Evolutionary conservation across 2,113 vertebrate genomes (phyloP).

Genomic region (Atrichornis clamosus): DNA sequence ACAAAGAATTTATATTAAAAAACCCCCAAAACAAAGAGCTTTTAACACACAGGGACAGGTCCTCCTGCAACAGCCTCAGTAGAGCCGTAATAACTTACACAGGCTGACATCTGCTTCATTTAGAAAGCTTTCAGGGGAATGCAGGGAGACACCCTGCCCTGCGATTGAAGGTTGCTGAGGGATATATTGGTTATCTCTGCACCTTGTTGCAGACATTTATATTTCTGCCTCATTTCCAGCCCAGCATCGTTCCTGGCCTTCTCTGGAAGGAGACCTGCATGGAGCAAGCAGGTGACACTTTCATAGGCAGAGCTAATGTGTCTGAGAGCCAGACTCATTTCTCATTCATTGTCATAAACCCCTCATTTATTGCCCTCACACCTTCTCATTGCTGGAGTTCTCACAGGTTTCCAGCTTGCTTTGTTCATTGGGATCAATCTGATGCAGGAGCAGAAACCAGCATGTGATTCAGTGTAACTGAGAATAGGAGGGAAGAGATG

Average conservation of each 20-base stretch:
- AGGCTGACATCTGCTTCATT: background rate
- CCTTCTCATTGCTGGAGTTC: background rate
- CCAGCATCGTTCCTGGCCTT: background rate
- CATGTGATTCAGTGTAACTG: background rate
- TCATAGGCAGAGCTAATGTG: background rate
- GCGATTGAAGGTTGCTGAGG: background rate
- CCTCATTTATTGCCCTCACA: background rate
- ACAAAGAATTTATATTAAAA: background rate
- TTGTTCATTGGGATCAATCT: background rate
- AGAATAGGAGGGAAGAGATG: background rate
- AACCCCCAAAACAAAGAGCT: background rate
- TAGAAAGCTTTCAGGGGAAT: background rate
- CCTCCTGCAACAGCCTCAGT: background rate
- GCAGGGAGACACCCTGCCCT: background rate
- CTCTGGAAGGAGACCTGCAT: background rate
- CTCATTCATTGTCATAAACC: background rate
- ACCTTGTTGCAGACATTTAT: background rate
- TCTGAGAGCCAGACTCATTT: background rate
- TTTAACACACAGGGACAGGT: background rate
- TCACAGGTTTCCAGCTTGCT: background rate
- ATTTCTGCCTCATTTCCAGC: background rate
- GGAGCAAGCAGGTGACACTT: accelerated
- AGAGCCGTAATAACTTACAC: background rate
- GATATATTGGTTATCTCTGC: background rate
- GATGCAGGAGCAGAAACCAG: background rate